Evolutionary conservation across 2,113 vertebrate genomes (phyloP).

Genomic region (Protomyctophum bolini): DNA sequence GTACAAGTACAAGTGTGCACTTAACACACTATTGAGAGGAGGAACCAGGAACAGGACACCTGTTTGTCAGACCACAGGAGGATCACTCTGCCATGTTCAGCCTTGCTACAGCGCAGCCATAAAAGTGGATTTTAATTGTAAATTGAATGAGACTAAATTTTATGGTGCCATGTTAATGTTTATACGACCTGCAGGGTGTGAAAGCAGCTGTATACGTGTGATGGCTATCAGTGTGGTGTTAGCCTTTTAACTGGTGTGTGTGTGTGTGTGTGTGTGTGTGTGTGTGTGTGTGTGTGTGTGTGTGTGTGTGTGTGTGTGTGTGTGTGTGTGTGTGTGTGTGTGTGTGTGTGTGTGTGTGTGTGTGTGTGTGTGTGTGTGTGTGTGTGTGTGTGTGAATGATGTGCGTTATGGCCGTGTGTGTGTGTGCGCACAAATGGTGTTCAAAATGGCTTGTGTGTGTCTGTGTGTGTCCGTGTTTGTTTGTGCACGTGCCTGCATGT

Average conservation of each 20-base stretch:
- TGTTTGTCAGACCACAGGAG: slow-evolving; percentile 6
- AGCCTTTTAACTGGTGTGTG: background rate
- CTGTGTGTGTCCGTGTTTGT: background rate
- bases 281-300: background rate
- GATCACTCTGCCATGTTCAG: background rate
- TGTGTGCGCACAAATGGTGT: slow-evolving; percentile 10
- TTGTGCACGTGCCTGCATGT: background rate
- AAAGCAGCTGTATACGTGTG: background rate
- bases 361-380: background rate
- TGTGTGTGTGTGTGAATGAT: background rate
- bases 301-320: background rate
- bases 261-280: background rate
- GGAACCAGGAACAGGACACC: background rate
- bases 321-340: no score
- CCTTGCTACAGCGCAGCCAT: background rate
- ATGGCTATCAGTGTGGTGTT: background rate
- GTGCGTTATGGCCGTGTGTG: background rate
- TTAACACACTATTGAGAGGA: no score
- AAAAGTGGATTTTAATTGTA: slow-evolving; percentile 17
- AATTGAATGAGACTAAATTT: slow-evolving; percentile 19
- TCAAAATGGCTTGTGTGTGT: slow-evolving; percentile 1
- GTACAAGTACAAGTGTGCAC: no score
- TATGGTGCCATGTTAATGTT: slow-evolving; percentile 31
- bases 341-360: background rate
- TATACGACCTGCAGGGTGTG: slow-evolving; percentile 1